Evolutionary conservation across 2,888 invertebrate species (phyloP).

Genomic region (Lasioglossum vierecki): DNA sequence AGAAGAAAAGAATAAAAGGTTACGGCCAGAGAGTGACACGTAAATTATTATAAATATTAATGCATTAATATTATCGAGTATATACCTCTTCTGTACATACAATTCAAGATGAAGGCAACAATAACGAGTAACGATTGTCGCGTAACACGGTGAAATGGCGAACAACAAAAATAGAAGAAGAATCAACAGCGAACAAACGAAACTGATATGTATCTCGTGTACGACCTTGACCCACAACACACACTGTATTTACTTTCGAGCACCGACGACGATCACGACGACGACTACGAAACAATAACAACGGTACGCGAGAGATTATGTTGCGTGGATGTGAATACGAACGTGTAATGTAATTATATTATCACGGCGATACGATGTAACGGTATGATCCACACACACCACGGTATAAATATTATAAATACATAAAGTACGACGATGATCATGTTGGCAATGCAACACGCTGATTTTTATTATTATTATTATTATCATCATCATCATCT

Average conservation of each 20-base stretch:
- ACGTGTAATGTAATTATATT: slow-evolving; percentile 74
- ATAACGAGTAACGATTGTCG: slow-evolving; percentile 70
- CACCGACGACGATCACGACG: slow-evolving; percentile 47
- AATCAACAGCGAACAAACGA: slow-evolving; percentile 5
- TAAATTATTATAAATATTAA: slow-evolving; percentile 76
- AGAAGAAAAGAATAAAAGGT: neutral
- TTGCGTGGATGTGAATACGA: slow-evolving; percentile 70
- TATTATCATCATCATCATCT: slow-evolving; percentile 45
- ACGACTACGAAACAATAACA: neutral
- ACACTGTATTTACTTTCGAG: slow-evolving; percentile 56
- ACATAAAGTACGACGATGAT: slow-evolving; percentile 61
- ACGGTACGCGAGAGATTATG: slow-evolving; percentile 61
- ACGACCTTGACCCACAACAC: neutral
- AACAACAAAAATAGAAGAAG: slow-evolving; percentile 16
- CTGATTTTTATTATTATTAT: slow-evolving; percentile 51
- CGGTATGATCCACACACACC: slow-evolving; percentile 63
- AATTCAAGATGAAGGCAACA: slow-evolving; percentile 72
- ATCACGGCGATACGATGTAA: slow-evolving; percentile 69
- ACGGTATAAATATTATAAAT: slow-evolving; percentile 79
- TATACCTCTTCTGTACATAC: slow-evolving; percentile 81
- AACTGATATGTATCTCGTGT: neutral
- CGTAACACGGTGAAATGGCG: slow-evolving; percentile 47
- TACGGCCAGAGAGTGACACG: slow-evolving; percentile 65
- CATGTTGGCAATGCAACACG: slow-evolving; percentile 34
- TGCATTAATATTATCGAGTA: slow-evolving; percentile 75